Evolutionary conservation across 2,113 vertebrate species (phyloP).

Genomic region (Eretmochelys imbricata): DNA sequence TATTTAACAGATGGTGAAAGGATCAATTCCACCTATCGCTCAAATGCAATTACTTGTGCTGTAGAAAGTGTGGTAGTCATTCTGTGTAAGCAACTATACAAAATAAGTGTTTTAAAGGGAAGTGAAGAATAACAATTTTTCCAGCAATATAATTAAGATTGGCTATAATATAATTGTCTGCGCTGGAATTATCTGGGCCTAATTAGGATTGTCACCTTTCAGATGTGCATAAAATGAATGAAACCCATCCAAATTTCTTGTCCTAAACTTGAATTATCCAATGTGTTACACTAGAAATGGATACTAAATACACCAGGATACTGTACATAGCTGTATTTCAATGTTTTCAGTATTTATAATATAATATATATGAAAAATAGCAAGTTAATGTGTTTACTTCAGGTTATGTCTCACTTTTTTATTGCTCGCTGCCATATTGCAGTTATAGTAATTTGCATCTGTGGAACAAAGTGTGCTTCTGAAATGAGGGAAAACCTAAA

Average conservation of each 20-base stretch:
- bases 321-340: neutral
- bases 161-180: neutral
- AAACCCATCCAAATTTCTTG: neutral
- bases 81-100: neutral
- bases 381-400: neutral
- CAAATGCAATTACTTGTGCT: no score
- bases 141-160: neutral
- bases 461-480: neutral
- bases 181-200: neutral
- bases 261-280: neutral
- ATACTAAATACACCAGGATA: neutral
- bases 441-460: neutral
- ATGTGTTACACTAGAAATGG: neutral
- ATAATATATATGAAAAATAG: fast-evolving
- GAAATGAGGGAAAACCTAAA: neutral
- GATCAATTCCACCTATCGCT: neutral
- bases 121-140: neutral
- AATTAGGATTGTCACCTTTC: neutral
- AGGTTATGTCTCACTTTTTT: neutral
- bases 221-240: neutral
- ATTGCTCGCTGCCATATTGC: neutral
- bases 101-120: neutral
- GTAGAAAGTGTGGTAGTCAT: neutral
- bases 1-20: no score
- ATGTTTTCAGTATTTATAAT: neutral